Conservation (phyloP, 1,140 invertebrate species). For the Sycophaga agraensis region DNA sequence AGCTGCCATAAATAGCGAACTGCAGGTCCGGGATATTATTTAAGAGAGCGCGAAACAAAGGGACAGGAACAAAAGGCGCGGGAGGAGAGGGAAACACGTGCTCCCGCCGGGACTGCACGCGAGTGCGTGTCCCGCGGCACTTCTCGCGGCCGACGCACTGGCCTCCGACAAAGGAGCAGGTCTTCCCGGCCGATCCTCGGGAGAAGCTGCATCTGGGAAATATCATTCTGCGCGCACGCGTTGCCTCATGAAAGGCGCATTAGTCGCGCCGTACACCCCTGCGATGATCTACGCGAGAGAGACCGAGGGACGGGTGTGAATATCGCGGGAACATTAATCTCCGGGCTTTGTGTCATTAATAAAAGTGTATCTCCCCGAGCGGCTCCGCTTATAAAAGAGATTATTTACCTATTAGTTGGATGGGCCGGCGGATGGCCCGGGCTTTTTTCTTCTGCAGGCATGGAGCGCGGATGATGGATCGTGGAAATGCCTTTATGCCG, state of each 20-base stretch:
- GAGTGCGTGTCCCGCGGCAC: no score
- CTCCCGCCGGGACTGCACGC: no score
- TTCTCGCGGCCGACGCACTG: no score
- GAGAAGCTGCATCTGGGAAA: slow-evolving; percentile 1
- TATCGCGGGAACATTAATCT: slow-evolving; percentile 13
- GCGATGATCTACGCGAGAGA: not conserved
- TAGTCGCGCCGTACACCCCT: not conserved
- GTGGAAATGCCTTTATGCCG: no score
- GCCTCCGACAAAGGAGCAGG: slow-evolving; percentile 22
- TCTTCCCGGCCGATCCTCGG: not conserved
- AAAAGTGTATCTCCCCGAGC: not conserved
- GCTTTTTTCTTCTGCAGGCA: no score
- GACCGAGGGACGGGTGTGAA: not conserved
- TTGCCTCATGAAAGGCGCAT: slow-evolving; percentile 20
- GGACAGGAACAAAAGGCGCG: no score
- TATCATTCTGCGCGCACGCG: slow-evolving; percentile 17
- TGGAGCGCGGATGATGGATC: no score
- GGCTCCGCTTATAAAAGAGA: not conserved
- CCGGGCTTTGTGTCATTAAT: not conserved
- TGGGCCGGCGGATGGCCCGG: no score
- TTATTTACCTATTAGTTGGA: not conserved
- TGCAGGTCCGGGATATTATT: no score
- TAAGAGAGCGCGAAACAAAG: no score
- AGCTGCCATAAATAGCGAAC: no score
- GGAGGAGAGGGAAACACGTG: no score